These are phyloP conservation scores for Tupiocoris notatus DNA, from an alignment of 2,888 invertebrate genomes.

Conservation along the genomic window DNA sequence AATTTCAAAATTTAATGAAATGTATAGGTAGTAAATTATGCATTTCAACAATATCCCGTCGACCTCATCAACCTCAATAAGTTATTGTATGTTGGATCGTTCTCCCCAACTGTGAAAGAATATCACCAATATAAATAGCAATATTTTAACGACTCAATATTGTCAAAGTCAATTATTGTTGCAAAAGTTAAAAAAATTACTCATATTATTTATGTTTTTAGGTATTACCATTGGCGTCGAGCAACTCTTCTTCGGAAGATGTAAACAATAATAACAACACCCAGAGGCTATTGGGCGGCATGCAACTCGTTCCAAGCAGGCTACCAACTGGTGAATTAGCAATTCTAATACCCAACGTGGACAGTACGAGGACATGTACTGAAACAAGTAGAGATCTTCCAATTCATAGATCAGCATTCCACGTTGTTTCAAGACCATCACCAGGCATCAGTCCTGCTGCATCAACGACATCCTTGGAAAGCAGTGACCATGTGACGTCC, in stretches of 20 bases:
- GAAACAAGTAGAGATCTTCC: background rate
- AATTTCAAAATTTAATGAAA: too few relatives aligned
- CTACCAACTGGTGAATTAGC: constrained; percentile 36
- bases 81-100: too few relatives aligned
- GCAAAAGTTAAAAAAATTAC: too few relatives aligned
- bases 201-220: constrained; percentile 18
- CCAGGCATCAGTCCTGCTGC: constrained; percentile 37
- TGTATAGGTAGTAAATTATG: too few relatives aligned
- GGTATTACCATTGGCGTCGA: constrained; percentile 37
- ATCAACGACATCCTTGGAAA: constrained; percentile 17
- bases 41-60: too few relatives aligned
- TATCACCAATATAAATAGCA: too few relatives aligned
- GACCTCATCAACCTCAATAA: too few relatives aligned
- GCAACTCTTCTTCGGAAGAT: constrained; percentile 32
- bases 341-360: constrained; percentile 33
- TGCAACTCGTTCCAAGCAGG: constrained; percentile 28
- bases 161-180: too few relatives aligned
- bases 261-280: constrained; percentile 38
- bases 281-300: constrained; percentile 38
- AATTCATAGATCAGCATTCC: constrained; percentile 24
- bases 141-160: too few relatives aligned
- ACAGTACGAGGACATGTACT: background rate
- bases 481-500: constrained; percentile 32
- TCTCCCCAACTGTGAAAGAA: too few relatives aligned
- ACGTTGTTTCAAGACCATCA: constrained; percentile 26